Evolutionary conservation across 2,113 vertebrate species (phyloP).

Genomic region (human (Homo sapiens)): GRCh38 chr14:63372501-63373000

Average conservation of each 20-base stretch:
- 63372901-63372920: conserved; percentile 74
- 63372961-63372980: conserved; percentile 75
- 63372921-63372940: conserved; percentile 72
- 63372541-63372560: conserved; percentile 65
- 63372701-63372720: conserved; percentile 78
- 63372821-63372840: conserved; percentile 80
- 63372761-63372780: conserved; percentile 71
- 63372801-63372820: conserved; percentile 72
- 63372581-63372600: not conserved
- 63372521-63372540: conserved; percentile 69
- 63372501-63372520: conserved; percentile 61
- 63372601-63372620: conserved; percentile 52
- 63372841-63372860: conserved; percentile 72
- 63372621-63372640: conserved; percentile 60
- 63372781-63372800: conserved; percentile 72
- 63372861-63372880: conserved; percentile 75
- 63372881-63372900: conserved; percentile 74
- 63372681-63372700: conserved; percentile 78
- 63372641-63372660: conserved; percentile 58
- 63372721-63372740: conserved; percentile 69
- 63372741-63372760: conserved; percentile 77
- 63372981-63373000: conserved; percentile 62
- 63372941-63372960: conserved; percentile 80
- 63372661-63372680: conserved; percentile 77
- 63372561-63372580: not conserved